phyloP scores from a whole-genome alignment of 2,888 invertebrate species.

The Rhamnusium bicolor region DNA sequence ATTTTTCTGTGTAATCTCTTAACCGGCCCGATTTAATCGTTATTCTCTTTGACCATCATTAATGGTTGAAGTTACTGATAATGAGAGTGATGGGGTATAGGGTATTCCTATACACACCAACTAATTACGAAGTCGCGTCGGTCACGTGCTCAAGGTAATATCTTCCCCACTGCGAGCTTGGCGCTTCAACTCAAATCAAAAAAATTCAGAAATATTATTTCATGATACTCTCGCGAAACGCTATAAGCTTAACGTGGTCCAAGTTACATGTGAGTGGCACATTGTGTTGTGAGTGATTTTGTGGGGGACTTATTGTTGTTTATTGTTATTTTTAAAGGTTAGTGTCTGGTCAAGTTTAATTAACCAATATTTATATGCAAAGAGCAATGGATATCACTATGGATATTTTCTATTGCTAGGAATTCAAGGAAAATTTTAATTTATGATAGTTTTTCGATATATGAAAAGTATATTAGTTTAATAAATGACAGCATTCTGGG shows the following conservation, averaged over 20 bases:
- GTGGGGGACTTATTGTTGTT: neutral
- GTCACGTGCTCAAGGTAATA: constrained; percentile 37
- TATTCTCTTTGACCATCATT: too few species aligned
- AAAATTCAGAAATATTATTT: constrained; percentile 4
- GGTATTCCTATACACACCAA: neutral
- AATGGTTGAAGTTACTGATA: too few species aligned
- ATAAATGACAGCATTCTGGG: too few species aligned
- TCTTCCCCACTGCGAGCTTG: constrained; percentile 35
- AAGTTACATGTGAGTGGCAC: constrained; percentile 10
- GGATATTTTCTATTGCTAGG: too few species aligned
- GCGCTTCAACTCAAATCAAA: constrained; percentile 26
- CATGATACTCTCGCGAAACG: constrained; percentile 17
- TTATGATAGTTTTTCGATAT: too few species aligned
- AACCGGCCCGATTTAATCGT: too few species aligned
- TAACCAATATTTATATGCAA: neutral
- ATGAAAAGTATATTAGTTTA: too few species aligned
- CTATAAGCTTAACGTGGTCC: neutral
- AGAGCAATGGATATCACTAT: too few species aligned
- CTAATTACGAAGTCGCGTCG: constrained; percentile 15
- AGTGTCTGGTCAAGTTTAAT: neutral
- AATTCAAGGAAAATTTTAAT: too few species aligned
- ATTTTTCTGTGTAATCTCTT: too few species aligned
- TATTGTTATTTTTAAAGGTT: neutral
- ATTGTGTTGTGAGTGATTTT: constrained; percentile 8
- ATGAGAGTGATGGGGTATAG: neutral